These are phyloP conservation scores for Mesembrinibis cayennensis DNA, from an alignment of 2,113 vertebrate genomes.

Conservation along the genomic window DNA sequence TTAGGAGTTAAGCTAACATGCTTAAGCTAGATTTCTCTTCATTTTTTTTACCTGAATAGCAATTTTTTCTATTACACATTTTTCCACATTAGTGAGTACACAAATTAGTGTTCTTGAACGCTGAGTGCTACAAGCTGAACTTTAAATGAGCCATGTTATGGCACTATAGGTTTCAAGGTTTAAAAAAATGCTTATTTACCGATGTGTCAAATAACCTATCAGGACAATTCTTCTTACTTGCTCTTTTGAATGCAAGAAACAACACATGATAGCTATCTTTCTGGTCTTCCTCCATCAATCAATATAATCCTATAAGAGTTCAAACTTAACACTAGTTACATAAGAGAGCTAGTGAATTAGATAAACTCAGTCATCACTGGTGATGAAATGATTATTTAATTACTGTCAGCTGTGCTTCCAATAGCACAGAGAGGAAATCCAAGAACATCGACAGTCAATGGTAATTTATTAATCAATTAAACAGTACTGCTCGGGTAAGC, in stretches of 20 bases:
- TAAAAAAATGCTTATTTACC: not conserved
- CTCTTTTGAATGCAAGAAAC: not conserved
- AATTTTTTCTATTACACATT: not conserved
- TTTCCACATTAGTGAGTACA: not conserved
- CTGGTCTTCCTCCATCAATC: constrained; percentile 49
- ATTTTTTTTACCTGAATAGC: not conserved
- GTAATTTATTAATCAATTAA: constrained; percentile 78
- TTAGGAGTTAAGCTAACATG: not conserved
- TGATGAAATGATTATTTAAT: constrained; percentile 80
- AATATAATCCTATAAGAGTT: constrained; percentile 60
- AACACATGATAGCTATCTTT: not conserved
- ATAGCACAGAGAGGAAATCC: constrained; percentile 64
- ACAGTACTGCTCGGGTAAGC: constrained; percentile 68
- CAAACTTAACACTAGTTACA: constrained; percentile 64
- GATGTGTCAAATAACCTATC: not conserved
- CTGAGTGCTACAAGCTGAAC: not conserved
- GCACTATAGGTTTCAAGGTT: not conserved
- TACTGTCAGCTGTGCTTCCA: constrained; percentile 72
- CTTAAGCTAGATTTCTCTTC: not conserved
- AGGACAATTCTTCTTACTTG: not conserved
- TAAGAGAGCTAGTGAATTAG: constrained; percentile 65
- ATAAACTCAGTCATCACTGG: constrained; percentile 65
- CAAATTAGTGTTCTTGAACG: not conserved
- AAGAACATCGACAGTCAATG: constrained; percentile 55
- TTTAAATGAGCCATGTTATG: not conserved